These are phyloP conservation scores for Tribolium freemani DNA, from an alignment of 2,888 invertebrate genomes.

Conservation along the genomic window DNA sequence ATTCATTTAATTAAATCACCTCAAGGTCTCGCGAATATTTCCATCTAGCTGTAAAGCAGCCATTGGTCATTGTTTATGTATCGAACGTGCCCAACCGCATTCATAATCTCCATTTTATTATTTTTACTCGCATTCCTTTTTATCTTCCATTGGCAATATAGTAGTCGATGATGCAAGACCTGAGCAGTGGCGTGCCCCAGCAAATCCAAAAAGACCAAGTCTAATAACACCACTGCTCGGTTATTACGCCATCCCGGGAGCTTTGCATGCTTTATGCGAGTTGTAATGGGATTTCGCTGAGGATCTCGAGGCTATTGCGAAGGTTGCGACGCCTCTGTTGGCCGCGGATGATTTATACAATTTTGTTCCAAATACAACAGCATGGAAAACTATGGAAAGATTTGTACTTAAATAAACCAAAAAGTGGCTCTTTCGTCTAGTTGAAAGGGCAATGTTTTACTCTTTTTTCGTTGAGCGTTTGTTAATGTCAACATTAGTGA, in stretches of 20 bases:
- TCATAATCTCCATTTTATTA: conserved; percentile 12
- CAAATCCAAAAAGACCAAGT: not conserved
- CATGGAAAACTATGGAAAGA: too few species aligned
- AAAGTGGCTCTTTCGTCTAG: too few species aligned
- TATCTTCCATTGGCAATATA: conserved; percentile 4
- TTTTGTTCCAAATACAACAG: too few species aligned
- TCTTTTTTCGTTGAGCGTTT: too few species aligned
- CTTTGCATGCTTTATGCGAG: conserved; percentile 14
- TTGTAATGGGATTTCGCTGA: conserved; percentile 11
- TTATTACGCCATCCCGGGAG: conserved; percentile 20
- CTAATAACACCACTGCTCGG: not conserved
- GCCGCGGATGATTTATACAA: too few species aligned
- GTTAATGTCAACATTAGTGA: too few species aligned
- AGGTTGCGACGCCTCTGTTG: too few species aligned
- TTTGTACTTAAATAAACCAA: too few species aligned
- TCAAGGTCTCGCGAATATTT: conserved; percentile 47
- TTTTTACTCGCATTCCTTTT: conserved; percentile 12
- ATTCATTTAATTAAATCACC: conserved; percentile 47
- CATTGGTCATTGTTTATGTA: conserved; percentile 27
- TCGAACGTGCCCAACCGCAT: conserved; percentile 25
- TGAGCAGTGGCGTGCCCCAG: not conserved
- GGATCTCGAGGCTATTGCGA: not conserved
- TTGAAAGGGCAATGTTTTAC: too few species aligned
- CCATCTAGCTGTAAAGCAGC: conserved; percentile 35
- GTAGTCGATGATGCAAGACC: conserved; percentile 13